phyloP scores from a whole-genome alignment of 2,888 invertebrate genomes.

The Cacoxenus indagator region DNA sequence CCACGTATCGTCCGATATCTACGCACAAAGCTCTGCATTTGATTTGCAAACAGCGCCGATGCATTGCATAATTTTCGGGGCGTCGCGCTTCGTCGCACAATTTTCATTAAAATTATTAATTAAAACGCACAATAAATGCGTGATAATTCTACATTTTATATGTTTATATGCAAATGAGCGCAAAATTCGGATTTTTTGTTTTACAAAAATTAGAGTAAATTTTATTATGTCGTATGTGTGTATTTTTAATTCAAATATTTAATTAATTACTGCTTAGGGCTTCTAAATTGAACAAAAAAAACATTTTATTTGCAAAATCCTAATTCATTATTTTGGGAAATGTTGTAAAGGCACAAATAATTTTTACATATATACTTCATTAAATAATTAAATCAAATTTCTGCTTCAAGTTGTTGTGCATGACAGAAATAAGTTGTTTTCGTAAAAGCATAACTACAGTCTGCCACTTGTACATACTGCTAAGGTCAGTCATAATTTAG shows the following conservation, averaged over 20 bases:
- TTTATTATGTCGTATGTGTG: background rate
- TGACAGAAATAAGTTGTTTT: too few relatives aligned
- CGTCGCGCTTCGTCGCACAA: background rate
- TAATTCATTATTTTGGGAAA: background rate
- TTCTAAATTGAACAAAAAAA: background rate
- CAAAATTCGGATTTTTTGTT: background rate
- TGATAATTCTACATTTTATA: background rate
- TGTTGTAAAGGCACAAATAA: background rate
- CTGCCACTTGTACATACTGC: too few relatives aligned
- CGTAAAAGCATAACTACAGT: too few relatives aligned
- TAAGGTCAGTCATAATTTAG: too few relatives aligned
- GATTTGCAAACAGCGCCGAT: background rate
- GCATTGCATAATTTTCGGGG: background rate
- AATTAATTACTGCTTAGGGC: background rate
- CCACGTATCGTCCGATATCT: background rate
- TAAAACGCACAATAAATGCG: background rate
- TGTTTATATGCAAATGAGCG: conserved; percentile 1
- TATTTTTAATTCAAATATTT: background rate
- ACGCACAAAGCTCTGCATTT: background rate
- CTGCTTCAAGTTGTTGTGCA: too few relatives aligned
- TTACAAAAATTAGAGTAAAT: background rate
- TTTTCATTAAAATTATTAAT: background rate
- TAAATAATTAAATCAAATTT: too few relatives aligned
- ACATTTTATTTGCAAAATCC: background rate
- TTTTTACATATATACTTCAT: background rate